Percentiles rank a stretch among this genome's conserved stretches.
Conservation (phyloP, 2,797 vertebrate genomes). For the Molossus alvarezi region DNA sequence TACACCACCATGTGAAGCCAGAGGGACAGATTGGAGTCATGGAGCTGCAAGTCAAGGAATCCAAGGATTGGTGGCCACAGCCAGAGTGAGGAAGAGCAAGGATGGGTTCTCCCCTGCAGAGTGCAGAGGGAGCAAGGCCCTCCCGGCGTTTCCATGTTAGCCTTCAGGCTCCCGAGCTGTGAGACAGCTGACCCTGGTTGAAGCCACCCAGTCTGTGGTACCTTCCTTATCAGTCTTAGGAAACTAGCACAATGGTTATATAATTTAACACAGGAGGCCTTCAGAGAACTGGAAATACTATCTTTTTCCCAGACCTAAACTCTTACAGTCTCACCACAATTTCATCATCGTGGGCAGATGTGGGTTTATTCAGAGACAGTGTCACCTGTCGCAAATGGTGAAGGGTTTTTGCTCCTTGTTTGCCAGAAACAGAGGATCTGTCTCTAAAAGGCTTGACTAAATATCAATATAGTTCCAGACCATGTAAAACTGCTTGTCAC, state of each 20-base stretch:
- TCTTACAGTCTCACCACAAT: constrained; percentile 15
- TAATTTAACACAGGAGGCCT: constrained; percentile 84
- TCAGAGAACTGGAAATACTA: constrained; percentile 82
- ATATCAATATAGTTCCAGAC: constrained; percentile 84
- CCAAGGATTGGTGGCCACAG: background rate
- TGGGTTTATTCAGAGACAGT: constrained; percentile 83
- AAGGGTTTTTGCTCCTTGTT: constrained; percentile 83
- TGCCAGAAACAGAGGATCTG: constrained; percentile 85
- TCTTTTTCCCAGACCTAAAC: constrained; percentile 44
- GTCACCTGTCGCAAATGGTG: constrained; percentile 75
- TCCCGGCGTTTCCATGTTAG: background rate
- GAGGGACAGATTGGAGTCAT: background rate
- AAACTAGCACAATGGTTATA: background rate
- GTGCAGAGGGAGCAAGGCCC: background rate
- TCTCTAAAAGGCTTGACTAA: constrained; percentile 85
- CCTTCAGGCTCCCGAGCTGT: background rate
- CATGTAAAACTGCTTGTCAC: constrained; percentile 84
- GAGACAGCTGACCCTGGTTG: background rate
- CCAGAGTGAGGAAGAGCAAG: background rate
- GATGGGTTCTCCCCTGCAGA: too few species aligned
- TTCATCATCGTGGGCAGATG: background rate
- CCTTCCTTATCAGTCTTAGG: background rate
- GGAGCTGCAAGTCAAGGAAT: background rate
- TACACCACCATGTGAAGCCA: background rate
- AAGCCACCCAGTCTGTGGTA: background rate